Evolutionary conservation across 1,140 invertebrate species (phyloP), one percentile per base, ranked within the genome.

Genomic region (Camponotus vicinus): DNA sequence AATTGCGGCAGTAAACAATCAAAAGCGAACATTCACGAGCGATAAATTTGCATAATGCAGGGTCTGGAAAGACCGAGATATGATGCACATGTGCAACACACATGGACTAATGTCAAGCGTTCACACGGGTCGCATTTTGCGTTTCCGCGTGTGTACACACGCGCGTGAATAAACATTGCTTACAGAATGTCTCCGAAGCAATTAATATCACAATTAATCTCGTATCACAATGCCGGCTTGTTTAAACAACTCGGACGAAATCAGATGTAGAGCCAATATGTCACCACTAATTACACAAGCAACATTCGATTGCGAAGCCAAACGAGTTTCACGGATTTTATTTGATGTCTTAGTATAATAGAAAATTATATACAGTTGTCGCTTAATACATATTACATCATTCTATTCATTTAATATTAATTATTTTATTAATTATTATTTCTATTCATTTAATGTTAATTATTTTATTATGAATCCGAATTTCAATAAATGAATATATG

Each of bases 181-280:
- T 27, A 32, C 45, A 82, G 79, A 73, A 73, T 82, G 67, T 73
- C 55, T 82, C 67, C 27, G 55, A 37, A 73, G 67, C 67, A 82
- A 82, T 82, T 82, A 82, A 73, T 57, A 67, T 82, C 55, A 69
- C 52, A 82, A 73, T 82, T 82, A 82, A 82, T 82, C 69, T 49
- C 52, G 34, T 40, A 82, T 40, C 64, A 21, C 34, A 42, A 80
- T 69, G 77, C 64, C 13, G 37, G 27, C 15, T 18, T 27, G 21
- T 73, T 55, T 27, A 27, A 69, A 27, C 78, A 71, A 9, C 8
- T 55, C 15, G 40, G 6, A 15, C 52, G 8, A 59, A 67, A 73
- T 73, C 79, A 73, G 32, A 82, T 37, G 52, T 27, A 13, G 27
- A 69, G 13, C 34, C 52, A 27, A 4, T 27, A 21, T 27, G 42